phyloP scores from a whole-genome alignment of 2,888 invertebrate species.

The Tricholauxania praeusta region DNA sequence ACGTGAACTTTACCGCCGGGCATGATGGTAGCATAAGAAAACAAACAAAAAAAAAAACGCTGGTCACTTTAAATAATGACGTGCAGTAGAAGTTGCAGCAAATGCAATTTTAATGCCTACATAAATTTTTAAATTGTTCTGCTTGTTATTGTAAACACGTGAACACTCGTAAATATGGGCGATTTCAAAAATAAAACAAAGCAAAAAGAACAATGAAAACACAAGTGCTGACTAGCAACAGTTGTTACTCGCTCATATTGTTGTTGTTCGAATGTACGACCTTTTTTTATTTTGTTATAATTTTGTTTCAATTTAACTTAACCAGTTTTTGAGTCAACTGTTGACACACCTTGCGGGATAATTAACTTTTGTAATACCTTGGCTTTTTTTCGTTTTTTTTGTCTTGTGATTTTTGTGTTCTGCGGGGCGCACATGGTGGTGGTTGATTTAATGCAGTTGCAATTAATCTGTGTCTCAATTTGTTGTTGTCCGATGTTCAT shows the following conservation, averaged over 20 bases:
- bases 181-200: neutral
- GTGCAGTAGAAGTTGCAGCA: conserved; percentile 1
- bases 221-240: conserved; percentile 26
- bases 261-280: neutral
- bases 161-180: conserved; percentile 34
- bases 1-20: neutral
- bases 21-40: neutral
- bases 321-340: conserved; percentile 23
- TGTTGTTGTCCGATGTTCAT: neutral
- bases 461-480: conserved; percentile 19
- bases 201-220: neutral
- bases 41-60: neutral
- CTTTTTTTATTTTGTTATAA: neutral
- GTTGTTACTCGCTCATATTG: neutral
- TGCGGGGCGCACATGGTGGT: neutral
- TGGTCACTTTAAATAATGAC: conserved; percentile 7
- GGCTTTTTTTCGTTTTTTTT: neutral
- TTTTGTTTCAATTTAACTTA: neutral
- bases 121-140: neutral
- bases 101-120: neutral
- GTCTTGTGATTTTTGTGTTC: neutral
- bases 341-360: conserved; percentile 41
- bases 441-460: conserved; percentile 13
- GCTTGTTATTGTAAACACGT: conserved; percentile 2
- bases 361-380: conserved; percentile 39